These are phyloP conservation scores for Scaeva pyrastri DNA, from an alignment of 2,888 invertebrate genomes.

Conservation along the genomic window DNA sequence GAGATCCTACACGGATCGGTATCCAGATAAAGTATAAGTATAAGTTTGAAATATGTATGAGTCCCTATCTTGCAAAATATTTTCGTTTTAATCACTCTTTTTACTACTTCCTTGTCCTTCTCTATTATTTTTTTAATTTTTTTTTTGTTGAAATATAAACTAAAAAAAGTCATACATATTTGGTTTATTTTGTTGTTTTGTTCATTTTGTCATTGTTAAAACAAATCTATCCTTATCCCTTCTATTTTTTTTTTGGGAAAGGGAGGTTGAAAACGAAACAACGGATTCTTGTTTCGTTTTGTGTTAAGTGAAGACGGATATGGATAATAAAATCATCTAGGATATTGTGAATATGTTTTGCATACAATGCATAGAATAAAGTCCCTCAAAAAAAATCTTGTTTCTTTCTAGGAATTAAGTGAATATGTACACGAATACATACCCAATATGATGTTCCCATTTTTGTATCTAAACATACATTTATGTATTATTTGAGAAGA, in stretches of 20 bases:
- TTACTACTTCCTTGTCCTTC: too few relatives aligned
- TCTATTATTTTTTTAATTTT: too few relatives aligned
- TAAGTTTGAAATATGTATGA: too few relatives aligned
- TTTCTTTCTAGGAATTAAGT: neutral
- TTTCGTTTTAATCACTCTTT: too few relatives aligned
- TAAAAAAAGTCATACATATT: conserved; percentile 1
- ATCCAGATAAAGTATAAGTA: too few relatives aligned
- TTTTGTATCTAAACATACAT: neutral
- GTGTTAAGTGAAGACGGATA: conserved; percentile 68
- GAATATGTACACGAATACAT: neutral
- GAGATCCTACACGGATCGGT: too few relatives aligned
- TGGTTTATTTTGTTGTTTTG: conserved; percentile 12
- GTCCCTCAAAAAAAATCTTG: conserved; percentile 15
- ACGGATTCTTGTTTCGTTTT: conserved; percentile 55
- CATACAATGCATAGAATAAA: conserved; percentile 31
- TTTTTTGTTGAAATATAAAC: too few relatives aligned
- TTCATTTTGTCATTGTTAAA: conserved; percentile 10
- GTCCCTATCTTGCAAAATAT: too few relatives aligned
- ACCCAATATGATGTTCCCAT: neutral
- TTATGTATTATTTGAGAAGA: neutral
- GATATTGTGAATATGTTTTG: conserved; percentile 52
- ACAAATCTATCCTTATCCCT: neutral
- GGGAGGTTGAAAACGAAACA: conserved; percentile 22
- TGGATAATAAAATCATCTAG: conserved; percentile 67
- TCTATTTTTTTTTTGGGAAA: too few relatives aligned